phyloP scores from a whole-genome alignment of 2,888 invertebrate species.

The Autographa gamma region DNA sequence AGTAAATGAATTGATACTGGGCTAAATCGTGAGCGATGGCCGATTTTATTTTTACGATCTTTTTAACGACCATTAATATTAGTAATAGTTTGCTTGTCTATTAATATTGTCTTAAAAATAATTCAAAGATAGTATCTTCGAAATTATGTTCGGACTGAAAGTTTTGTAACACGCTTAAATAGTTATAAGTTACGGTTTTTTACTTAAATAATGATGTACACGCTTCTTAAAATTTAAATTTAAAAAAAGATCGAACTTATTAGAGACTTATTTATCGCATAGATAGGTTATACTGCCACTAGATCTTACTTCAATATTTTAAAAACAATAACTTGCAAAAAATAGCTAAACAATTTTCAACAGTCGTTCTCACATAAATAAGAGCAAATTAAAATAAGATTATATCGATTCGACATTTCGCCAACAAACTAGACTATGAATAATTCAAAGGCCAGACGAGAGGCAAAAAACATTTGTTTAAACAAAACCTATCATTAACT shows the following conservation, averaged over 20 bases:
- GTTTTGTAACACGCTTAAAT: slow-evolving; percentile 29
- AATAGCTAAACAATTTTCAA: neutral
- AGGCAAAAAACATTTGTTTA: slow-evolving; percentile 63
- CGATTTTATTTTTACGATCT: slow-evolving; percentile 49
- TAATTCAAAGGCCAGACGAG: slow-evolving; percentile 66
- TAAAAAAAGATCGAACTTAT: too few species aligned
- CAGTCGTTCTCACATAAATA: slow-evolving; percentile 32
- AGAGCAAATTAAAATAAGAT: slow-evolving; percentile 57
- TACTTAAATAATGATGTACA: neutral
- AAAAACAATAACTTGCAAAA: neutral
- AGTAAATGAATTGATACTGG: slow-evolving; percentile 42
- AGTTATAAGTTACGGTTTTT: neutral
- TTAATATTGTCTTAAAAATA: slow-evolving; percentile 43
- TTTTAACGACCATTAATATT: slow-evolving; percentile 50
- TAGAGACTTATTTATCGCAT: too few species aligned
- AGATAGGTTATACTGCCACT: too few species aligned
- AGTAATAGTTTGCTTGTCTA: slow-evolving; percentile 43
- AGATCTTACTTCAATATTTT: too few species aligned
- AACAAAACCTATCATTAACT: slow-evolving; percentile 67
- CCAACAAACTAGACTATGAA: slow-evolving; percentile 45
- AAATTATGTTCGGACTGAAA: slow-evolving; percentile 29
- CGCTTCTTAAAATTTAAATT: too few species aligned
- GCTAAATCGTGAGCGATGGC: slow-evolving; percentile 41
- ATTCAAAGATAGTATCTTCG: slow-evolving; percentile 25
- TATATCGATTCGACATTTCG: slow-evolving; percentile 41